Percentiles rank a stretch among this genome's conserved stretches.
These are phyloP conservation scores for Oreochromis grahami DNA, from an alignment of 2,797 vertebrate species.

Conservation along the genomic window DNA sequence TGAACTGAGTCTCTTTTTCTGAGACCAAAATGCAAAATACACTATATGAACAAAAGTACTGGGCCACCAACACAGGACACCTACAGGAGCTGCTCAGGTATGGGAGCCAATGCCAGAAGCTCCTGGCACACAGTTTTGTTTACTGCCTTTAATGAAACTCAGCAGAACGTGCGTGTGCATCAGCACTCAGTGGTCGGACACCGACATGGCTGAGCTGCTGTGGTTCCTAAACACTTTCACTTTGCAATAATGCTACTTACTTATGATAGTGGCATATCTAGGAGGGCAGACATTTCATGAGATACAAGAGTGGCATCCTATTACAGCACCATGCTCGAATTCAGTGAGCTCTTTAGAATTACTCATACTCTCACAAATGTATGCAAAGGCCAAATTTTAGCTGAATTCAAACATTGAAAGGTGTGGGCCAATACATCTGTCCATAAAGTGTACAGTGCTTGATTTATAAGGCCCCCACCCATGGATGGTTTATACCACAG, in stretches of 20 bases:
- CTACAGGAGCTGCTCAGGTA: neutral
- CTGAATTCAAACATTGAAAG: neutral
- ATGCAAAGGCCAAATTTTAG: neutral
- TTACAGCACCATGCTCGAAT: neutral
- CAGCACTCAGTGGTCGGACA: neutral
- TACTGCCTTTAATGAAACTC: neutral
- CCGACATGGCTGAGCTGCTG: neutral
- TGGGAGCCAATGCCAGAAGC: neutral
- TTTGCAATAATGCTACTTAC: neutral
- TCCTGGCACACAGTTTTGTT: neutral
- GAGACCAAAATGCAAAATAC: neutral
- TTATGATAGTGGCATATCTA: neutral
- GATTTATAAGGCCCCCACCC: neutral
- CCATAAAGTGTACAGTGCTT: neutral
- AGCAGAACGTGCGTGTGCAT: neutral
- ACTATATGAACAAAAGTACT: neutral
- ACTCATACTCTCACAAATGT: neutral
- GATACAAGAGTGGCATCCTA: neutral
- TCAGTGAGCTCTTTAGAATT: neutral
- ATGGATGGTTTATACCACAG: neutral
- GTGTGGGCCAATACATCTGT: neutral
- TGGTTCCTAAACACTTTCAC: neutral
- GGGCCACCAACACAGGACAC: neutral
- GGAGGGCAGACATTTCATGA: neutral
- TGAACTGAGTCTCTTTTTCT: neutral